Evolutionary conservation across 2,888 invertebrate species (phyloP).

Genomic region (Criorhina ranunculi): DNA sequence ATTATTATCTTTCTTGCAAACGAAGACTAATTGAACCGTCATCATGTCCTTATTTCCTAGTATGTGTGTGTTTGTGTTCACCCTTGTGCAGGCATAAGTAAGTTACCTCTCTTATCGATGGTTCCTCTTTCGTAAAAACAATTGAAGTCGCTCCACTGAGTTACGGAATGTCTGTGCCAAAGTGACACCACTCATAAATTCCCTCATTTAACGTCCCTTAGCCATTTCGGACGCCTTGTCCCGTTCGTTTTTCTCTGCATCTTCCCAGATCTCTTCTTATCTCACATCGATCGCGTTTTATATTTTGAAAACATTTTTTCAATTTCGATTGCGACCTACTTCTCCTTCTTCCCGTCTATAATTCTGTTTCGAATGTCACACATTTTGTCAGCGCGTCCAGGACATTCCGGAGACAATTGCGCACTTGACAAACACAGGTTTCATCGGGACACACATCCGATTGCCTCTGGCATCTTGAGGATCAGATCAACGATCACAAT

Average conservation of each 20-base stretch:
- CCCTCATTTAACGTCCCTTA: conserved; percentile 32
- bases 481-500: conserved; percentile 66
- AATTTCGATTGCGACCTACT: conserved; percentile 15
- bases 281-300: conserved; percentile 67
- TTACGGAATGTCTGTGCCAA: conserved; percentile 63
- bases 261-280: conserved; percentile 28
- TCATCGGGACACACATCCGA: conserved; percentile 48
- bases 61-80: not conserved
- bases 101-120: not conserved
- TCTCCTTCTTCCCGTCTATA: conserved; percentile 6
- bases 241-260: conserved; percentile 19
- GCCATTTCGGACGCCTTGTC: conserved; percentile 47
- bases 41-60: conserved; percentile 27
- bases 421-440: conserved; percentile 64
- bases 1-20: conserved; percentile 45
- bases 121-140: conserved; percentile 42
- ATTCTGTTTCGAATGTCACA: conserved; percentile 54
- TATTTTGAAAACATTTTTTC: conserved; percentile 67
- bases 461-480: conserved; percentile 61
- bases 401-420: conserved; percentile 51
- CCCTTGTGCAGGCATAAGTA: conserved; percentile 17
- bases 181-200: conserved; percentile 75
- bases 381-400: conserved; percentile 59
- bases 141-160: conserved; percentile 54
- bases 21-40: conserved; percentile 71